phyloP scores from a whole-genome alignment of 2,888 invertebrate species.

The Leuctra nigra region DNA sequence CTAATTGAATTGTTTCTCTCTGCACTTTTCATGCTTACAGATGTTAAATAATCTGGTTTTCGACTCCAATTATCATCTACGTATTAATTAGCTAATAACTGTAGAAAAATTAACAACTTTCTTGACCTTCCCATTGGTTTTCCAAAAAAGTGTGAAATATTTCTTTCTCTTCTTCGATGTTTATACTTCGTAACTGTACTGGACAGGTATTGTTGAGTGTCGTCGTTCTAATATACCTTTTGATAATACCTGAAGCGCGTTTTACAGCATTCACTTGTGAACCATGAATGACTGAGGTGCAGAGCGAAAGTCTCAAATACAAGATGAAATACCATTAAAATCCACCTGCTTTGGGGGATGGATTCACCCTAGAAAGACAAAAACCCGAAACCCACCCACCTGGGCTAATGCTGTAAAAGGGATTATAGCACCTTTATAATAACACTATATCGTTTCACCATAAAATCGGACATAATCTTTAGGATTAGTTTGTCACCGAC shows the following conservation, averaged over 20 bases:
- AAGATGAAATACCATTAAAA: not conserved
- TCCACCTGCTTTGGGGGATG: no score
- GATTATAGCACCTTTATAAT: not conserved
- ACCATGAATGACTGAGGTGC: not conserved
- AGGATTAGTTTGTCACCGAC: not conserved
- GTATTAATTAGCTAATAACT: no score
- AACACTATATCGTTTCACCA: not conserved
- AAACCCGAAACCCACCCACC: not conserved
- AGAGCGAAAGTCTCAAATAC: not conserved
- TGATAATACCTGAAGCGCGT: not conserved
- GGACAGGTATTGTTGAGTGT: not conserved
- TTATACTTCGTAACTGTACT: not conserved
- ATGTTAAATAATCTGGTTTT: no score
- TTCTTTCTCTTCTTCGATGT: no score
- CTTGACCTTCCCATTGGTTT: no score
- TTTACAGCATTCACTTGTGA: not conserved
- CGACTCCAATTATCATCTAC: no score
- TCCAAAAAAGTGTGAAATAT: no score
- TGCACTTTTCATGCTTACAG: no score
- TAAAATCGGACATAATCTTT: not conserved
- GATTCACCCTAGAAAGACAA: not conserved
- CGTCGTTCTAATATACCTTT: not conserved
- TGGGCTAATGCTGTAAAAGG: not conserved
- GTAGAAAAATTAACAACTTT: no score
- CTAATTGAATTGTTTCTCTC: no score